A percentile compares a stretch with the other conserved stretches of the same genome.
phyloP scores from a whole-genome alignment of 2,797 vertebrate genomes.

The Pipistrellus pipistrellus region DNA sequence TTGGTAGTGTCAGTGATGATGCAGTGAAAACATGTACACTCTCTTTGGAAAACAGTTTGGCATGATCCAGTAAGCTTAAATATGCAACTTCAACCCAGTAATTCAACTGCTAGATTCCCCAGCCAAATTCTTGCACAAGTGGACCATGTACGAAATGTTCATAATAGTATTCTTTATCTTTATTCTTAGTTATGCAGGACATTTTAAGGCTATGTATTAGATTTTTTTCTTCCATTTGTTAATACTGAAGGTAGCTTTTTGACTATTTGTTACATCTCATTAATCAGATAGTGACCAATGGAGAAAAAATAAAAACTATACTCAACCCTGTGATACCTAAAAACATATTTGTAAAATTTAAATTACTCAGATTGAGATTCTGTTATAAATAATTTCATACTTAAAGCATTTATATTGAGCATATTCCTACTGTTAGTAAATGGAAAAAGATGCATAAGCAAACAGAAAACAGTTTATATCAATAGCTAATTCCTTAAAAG shows the following conservation, averaged over 20 bases:
- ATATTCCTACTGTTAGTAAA: background rate
- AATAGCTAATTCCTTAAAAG: constrained; percentile 8
- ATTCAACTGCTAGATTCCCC: background rate
- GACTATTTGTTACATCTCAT: background rate
- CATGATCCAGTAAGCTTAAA: background rate
- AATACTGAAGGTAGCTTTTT: constrained; percentile 19
- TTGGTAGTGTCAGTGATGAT: background rate
- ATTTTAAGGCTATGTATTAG: background rate
- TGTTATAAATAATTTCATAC: constrained; percentile 28
- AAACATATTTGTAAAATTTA: background rate
- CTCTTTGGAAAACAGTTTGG: background rate
- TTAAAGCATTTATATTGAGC: background rate
- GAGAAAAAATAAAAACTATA: constrained; percentile 17
- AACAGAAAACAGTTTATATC: background rate
- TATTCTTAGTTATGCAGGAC: constrained; percentile 30
- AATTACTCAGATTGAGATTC: constrained; percentile 39
- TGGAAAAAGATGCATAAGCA: constrained; percentile 14
- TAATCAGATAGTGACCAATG: background rate
- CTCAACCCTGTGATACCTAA: background rate
- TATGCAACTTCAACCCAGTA: background rate
- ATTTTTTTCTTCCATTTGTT: constrained; percentile 19
- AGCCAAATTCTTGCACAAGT: background rate
- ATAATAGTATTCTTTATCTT: background rate
- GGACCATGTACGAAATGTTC: background rate
- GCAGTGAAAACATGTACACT: background rate